Conservation (phyloP, 92 coral and sea anemone species). For the Hydrozoanthus gracilis region DNA sequence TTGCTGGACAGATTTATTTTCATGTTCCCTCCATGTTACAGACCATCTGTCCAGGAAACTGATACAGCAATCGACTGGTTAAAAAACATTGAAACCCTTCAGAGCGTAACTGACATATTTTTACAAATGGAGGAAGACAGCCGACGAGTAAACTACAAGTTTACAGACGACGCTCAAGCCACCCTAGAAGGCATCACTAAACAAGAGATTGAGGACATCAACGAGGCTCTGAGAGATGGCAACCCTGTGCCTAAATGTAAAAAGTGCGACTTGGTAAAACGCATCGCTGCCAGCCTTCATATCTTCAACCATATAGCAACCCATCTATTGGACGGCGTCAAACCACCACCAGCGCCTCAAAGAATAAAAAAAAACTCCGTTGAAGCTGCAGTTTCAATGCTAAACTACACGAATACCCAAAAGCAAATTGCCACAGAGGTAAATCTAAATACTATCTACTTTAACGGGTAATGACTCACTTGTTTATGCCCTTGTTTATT, state of each 20-base stretch:
- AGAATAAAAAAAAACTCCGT: constrained; percentile 22
- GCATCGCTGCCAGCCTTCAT: constrained; percentile 60
- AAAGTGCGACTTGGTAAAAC: constrained; percentile 53
- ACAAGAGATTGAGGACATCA: constrained; percentile 56
- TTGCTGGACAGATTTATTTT: constrained; percentile 61
- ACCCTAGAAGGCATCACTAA: constrained; percentile 35
- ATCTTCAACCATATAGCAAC: constrained; percentile 53
- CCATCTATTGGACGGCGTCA: constrained; percentile 45
- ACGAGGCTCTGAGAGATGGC: constrained; percentile 65
- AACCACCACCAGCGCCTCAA: constrained; percentile 48
- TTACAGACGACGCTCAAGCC: constrained; percentile 49
- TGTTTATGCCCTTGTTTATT: too few relatives aligned
- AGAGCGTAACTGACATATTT: constrained; percentile 63
- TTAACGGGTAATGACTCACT: too few relatives aligned
- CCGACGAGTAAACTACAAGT: constrained; percentile 41
- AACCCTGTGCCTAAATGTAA: constrained; percentile 65
- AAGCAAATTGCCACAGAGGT: constrained; percentile 61
- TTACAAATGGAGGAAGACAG: constrained; percentile 55
- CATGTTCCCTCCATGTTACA: constrained; percentile 58
- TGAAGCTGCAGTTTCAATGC: constrained; percentile 30
- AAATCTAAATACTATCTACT: too few relatives aligned
- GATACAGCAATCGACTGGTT: constrained; percentile 51
- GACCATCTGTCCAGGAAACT: constrained; percentile 59
- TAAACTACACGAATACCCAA: constrained; percentile 35
- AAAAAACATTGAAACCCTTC: constrained; percentile 27